These are phyloP conservation scores for Euplagia quadripunctaria DNA, from an alignment of 2,888 invertebrate species.

Conservation along the genomic window DNA sequence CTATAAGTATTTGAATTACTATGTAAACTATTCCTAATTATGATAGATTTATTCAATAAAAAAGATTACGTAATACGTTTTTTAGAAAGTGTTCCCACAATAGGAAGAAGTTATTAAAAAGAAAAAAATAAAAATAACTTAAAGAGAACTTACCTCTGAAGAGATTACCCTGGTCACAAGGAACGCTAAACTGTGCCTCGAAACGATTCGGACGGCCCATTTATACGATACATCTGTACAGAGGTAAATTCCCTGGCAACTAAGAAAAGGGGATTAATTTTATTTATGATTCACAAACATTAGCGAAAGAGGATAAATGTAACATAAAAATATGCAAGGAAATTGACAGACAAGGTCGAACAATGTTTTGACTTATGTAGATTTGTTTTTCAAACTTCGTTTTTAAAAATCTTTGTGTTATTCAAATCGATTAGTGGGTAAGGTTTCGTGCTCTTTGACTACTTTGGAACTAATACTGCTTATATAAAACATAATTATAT, in stretches of 20 bases:
- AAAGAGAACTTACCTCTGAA: constrained; percentile 10
- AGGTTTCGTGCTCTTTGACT: too few species aligned
- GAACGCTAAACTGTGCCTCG: constrained; percentile 28
- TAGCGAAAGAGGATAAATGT: constrained; percentile 30
- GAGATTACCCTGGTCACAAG: constrained; percentile 8
- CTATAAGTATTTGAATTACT: too few species aligned
- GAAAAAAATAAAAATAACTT: neutral
- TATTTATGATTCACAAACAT: neutral
- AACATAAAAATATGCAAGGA: neutral
- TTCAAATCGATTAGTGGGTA: too few species aligned
- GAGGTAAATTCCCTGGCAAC: constrained; percentile 36
- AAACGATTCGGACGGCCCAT: constrained; percentile 9
- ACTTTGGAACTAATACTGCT: too few species aligned
- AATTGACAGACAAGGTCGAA: neutral
- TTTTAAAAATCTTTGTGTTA: too few species aligned
- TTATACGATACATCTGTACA: constrained; percentile 26
- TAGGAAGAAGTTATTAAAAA: too few species aligned
- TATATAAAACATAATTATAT: too few species aligned
- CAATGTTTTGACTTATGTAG: neutral
- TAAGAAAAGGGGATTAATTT: constrained; percentile 20
- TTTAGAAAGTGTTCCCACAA: too few species aligned
- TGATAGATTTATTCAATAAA: too few species aligned
- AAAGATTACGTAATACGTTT: too few species aligned
- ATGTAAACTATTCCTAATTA: too few species aligned
- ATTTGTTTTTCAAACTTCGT: neutral